These are phyloP conservation scores for Chironomus tepperi DNA, from an alignment of 1,140 invertebrate species.

Conservation along the genomic window DNA sequence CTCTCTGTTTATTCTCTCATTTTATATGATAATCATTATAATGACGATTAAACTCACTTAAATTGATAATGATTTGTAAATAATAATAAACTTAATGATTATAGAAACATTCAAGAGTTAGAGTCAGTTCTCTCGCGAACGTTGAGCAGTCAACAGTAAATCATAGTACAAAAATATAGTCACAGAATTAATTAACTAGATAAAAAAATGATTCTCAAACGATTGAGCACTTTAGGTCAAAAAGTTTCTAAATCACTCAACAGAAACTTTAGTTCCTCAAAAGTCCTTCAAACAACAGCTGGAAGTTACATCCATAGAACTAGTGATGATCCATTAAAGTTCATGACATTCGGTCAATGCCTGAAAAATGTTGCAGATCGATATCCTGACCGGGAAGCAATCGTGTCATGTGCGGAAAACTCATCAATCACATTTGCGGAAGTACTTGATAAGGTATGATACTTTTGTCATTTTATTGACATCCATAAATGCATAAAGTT, in stretches of 20 bases:
- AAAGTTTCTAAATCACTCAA: neutral
- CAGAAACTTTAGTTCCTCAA: neutral
- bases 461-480: neutral
- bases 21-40: no score
- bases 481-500: neutral
- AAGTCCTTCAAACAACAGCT: no score
- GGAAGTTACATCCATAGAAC: constrained; percentile 45
- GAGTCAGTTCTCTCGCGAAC: no score
- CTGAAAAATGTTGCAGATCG: constrained; percentile 46
- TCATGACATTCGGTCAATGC: constrained; percentile 54
- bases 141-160: no score
- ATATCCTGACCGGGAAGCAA: constrained; percentile 48
- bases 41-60: no score
- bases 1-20: no score
- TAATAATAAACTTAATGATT: no score
- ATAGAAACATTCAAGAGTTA: no score
- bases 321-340: constrained; percentile 46
- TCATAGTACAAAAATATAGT: no score
- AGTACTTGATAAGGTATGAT: constrained; percentile 48
- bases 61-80: no score
- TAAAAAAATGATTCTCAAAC: neutral
- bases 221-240: neutral
- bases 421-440: constrained; percentile 52
- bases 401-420: constrained; percentile 53
- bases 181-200: no score